Percentiles rank a stretch among this genome's conserved stretches.
phyloP scores from a whole-genome alignment of 2,888 invertebrate genomes.

The Eretmocerus hayati region DNA sequence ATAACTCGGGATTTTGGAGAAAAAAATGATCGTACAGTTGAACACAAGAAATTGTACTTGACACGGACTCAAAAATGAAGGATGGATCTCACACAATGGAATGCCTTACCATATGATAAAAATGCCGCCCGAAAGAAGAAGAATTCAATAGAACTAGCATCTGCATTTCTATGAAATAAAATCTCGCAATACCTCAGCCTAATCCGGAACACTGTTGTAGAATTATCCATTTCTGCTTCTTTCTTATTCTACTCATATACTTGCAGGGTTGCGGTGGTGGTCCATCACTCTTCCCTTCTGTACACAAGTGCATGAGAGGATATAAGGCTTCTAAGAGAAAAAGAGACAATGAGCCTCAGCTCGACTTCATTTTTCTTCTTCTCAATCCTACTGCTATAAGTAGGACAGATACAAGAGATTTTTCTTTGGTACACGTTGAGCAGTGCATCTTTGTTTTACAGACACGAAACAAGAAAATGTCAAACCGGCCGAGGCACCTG shows the following conservation, averaged over 20 bases:
- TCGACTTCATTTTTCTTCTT: conserved; percentile 31
- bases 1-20: too few species aligned
- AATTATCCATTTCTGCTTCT: conserved; percentile 31
- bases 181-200: not conserved
- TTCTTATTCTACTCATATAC: not conserved
- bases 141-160: conserved; percentile 5
- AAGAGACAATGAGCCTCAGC: conserved; percentile 12
- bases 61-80: too few species aligned
- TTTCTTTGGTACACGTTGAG: too few species aligned
- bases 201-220: conserved; percentile 17
- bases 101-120: too few species aligned
- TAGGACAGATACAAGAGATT: too few species aligned
- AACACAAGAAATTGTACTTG: too few species aligned
- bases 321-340: conserved; percentile 6
- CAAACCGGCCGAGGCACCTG: too few species aligned
- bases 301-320: not conserved
- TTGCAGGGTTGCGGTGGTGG: not conserved
- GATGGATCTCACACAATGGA: too few species aligned
- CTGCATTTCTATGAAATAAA: conserved; percentile 12
- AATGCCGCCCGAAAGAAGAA: not conserved
- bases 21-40: too few species aligned
- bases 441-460: too few species aligned
- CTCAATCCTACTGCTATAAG: not conserved
- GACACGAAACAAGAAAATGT: too few species aligned
- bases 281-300: conserved; percentile 4